These are phyloP conservation scores for Hafferia zeledoni DNA, from an alignment of 2,797 vertebrate species.

Conservation along the genomic window DNA sequence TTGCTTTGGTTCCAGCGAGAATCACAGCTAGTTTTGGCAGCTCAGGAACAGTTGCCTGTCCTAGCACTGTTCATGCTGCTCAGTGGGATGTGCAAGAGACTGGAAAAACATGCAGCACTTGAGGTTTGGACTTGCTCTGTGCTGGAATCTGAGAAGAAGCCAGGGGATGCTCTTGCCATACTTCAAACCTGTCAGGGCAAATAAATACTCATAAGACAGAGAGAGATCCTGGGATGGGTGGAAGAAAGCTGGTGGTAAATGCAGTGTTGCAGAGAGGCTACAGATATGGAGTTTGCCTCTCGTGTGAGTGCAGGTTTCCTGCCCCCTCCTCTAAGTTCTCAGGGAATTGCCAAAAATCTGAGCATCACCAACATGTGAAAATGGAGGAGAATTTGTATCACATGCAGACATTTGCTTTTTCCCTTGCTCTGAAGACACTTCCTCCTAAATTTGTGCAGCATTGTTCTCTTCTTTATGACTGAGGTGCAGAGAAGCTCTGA, in stretches of 20 bases:
- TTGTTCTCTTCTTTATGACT: accelerated
- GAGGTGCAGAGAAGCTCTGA: not conserved
- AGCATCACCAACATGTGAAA: not conserved
- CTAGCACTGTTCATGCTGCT: not conserved
- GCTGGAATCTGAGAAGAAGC: not conserved
- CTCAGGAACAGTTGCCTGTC: not conserved
- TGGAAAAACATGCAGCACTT: not conserved
- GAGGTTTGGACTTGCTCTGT: not conserved
- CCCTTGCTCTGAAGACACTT: not conserved
- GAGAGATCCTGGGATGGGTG: too few relatives aligned
- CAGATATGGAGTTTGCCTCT: accelerated
- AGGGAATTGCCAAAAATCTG: not conserved
- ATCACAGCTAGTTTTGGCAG: not conserved
- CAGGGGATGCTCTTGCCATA: not conserved
- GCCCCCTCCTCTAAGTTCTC: accelerated
- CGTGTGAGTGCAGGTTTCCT: not conserved
- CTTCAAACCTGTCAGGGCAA: not conserved
- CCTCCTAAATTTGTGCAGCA: not conserved
- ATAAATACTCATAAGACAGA: not conserved
- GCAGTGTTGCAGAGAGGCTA: not conserved
- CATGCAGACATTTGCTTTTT: not conserved
- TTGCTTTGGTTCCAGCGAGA: not conserved
- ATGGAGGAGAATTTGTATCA: too few relatives aligned
- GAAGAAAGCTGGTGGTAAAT: not conserved
- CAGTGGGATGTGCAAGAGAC: not conserved